phyloP scores from a whole-genome alignment of 2,888 invertebrate species.

The Lasioglossum pauxillum region DNA sequence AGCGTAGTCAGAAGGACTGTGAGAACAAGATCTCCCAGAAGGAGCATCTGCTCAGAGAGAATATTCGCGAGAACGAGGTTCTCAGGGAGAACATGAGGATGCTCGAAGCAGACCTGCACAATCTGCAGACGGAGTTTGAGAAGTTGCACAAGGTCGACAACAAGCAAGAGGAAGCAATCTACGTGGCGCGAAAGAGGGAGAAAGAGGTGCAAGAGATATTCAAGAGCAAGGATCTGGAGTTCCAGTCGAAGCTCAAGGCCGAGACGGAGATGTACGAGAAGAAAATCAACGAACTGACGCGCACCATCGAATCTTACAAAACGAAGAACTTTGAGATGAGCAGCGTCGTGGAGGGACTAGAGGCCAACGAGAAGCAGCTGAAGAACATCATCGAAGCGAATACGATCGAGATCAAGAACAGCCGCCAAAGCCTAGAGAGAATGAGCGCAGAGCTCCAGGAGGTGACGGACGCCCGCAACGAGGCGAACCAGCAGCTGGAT shows the following conservation, averaged over 20 bases:
- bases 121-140: conserved; percentile 73
- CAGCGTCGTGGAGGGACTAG: conserved; percentile 74
- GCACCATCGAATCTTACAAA: conserved; percentile 71
- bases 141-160: conserved; percentile 60
- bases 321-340: conserved; percentile 75
- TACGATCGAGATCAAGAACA: conserved; percentile 80
- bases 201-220: conserved; percentile 67
- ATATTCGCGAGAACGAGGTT: conserved; percentile 73
- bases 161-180: conserved; percentile 62
- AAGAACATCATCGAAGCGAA: conserved; percentile 80
- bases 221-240: conserved; percentile 73
- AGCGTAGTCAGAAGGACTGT: conserved; percentile 59
- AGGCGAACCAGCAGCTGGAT: conserved; percentile 82
- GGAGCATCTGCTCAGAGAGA: conserved; percentile 73
- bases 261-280: conserved; percentile 72
- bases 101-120: conserved; percentile 75
- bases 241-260: conserved; percentile 68
- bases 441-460: conserved; percentile 84
- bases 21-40: conserved; percentile 64
- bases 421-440: conserved; percentile 82
- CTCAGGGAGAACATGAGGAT: conserved; percentile 72
- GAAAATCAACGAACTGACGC: conserved; percentile 70
- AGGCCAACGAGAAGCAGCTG: conserved; percentile 76
- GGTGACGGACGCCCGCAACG: conserved; percentile 81
- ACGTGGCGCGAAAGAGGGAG: conserved; percentile 76